Evolutionary conservation across 2,113 vertebrate species (phyloP), one percentile per base, ranked within the genome.

Genomic region (Gasterosteus nipponicus): DNA sequence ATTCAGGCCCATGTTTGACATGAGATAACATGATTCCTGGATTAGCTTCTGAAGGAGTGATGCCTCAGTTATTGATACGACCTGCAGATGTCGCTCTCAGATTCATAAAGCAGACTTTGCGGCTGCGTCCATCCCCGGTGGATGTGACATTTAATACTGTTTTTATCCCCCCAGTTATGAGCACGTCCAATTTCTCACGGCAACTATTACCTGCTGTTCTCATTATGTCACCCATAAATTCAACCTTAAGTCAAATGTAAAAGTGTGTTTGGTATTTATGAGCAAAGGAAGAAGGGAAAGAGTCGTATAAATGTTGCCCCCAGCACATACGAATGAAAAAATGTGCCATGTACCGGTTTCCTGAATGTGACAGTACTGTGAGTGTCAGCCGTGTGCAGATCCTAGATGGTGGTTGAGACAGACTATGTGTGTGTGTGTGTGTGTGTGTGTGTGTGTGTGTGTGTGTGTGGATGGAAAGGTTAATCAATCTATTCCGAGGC

Each of bases 41-140:
- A 35, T 38, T 26, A 7, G 6, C 15, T 35, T 15, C 11, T 31
- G 4, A 5, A 22, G 10, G n/a, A 33, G 11, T 1, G 5, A 53
- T 10, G 42, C 10, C 16, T 58, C 54, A 76, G 18, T 80, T 54
- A 47, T 49, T 5, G 4, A 10, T 42, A 2, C 5, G 10, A 62
- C 83, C 92, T 81, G 78, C 82, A 94, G 92, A 82, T 90, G 94
- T 92, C 72, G 64, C 84, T 85, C 59, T 83, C 51, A 83, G n/a
- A 78, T 86, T 59, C 77, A 70, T 29, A 74, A 38, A 83, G 22
- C 4, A 1, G 14, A 46, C 73, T 42, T 38, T 46, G 33, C 70
- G 73, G 78, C 80, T 79, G 82, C 75, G 69, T 83, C 89, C 85
- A 77, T 35, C 12, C 49, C 12, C 3, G 0, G 16, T 33, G 15